Evolutionary conservation across 1,140 invertebrate genomes (phyloP), one percentile per base, ranked within the genome.

Genomic region (Eriocheir sinensis): DNA sequence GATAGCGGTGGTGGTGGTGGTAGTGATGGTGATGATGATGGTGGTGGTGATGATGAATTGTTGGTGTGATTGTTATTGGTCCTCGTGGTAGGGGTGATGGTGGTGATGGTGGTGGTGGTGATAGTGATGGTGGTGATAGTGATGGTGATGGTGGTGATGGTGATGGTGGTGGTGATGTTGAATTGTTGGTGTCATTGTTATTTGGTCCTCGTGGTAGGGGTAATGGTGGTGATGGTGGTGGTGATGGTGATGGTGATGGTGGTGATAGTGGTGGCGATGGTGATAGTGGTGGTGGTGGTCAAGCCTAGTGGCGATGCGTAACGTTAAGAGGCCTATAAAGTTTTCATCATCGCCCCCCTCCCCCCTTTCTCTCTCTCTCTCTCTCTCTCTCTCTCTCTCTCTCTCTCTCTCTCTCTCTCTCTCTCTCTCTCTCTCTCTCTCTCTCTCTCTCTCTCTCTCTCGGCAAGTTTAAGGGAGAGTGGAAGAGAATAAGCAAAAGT

Each of bases 321-420:
- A 72, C 60, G 17, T 72, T n/a, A n/a, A n/a, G 0, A 72, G 60
- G 60, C 60, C 8, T 85, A 0, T 41, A 8, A 38, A 36, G 34
- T 38, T 85, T 85, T 17, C 40, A 36, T 36, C 34, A 85, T 85
- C 36, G 34, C 12, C 21, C 30, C 34, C 81, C 34, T 27, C 34
- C 81, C 34, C 81, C 34, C 81, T 85, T 30, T 85, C 81, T 85
- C 81, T 85, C 30, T 85, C 81, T 85, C 81, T 85, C 32, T 85
- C 30, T 85, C 32, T 85, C 2, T 85, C 30, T 85, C 32, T 85
- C 83, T 36, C 34, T 85, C 2, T 85, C 30, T 27, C 40, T 85
- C 12, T 12, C 36, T 85, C 1, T 38, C 30, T 27, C 30, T 36
- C 34, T 41, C 17, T 72, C 60, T 12, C 60, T 12, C 60, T 38